Conservation (phyloP, 2,113 vertebrate species). For the Hymenochirus boettgeri region DNA sequence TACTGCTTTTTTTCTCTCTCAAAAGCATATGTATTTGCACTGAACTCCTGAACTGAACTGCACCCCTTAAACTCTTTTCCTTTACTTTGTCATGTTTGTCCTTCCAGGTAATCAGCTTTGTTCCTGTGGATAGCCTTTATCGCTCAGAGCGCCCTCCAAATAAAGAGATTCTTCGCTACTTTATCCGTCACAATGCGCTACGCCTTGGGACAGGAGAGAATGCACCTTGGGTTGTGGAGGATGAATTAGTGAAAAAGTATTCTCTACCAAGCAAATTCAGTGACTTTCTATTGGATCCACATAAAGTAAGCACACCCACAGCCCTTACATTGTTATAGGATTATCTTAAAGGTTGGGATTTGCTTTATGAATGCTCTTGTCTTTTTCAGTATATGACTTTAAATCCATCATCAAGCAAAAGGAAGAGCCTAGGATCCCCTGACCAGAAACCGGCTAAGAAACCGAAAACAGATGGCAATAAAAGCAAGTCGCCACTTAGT, state of each 20-base stretch:
- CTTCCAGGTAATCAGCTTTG: constrained; percentile 84
- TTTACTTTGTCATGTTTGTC: not conserved
- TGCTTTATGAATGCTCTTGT: not conserved
- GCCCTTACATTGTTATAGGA: no score
- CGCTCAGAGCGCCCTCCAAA: constrained; percentile 93
- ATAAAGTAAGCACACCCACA: constrained; percentile 82
- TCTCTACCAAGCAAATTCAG: constrained; percentile 93
- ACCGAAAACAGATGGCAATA: constrained; percentile 65
- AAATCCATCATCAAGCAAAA: constrained; percentile 79
- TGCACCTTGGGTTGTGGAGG: constrained; percentile 94
- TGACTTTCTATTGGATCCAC: constrained; percentile 91
- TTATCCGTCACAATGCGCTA: constrained; percentile 87
- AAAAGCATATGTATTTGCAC: no score
- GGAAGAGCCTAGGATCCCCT: constrained; percentile 76
- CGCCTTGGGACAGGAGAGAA: constrained; percentile 86
- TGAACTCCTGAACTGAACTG: no score
- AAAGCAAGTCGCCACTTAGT: constrained; percentile 70
- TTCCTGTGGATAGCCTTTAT: constrained; percentile 83
- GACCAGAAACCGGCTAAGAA: constrained; percentile 83
- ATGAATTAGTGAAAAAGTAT: constrained; percentile 90
- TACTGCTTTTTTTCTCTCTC: no score
- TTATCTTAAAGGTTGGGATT: no score
- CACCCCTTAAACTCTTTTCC: no score
- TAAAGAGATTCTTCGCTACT: constrained; percentile 97
- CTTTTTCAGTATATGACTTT: constrained; percentile 85